phyloP scores from a whole-genome alignment of 2,888 invertebrate genomes.

The Melanargia galathea region DNA sequence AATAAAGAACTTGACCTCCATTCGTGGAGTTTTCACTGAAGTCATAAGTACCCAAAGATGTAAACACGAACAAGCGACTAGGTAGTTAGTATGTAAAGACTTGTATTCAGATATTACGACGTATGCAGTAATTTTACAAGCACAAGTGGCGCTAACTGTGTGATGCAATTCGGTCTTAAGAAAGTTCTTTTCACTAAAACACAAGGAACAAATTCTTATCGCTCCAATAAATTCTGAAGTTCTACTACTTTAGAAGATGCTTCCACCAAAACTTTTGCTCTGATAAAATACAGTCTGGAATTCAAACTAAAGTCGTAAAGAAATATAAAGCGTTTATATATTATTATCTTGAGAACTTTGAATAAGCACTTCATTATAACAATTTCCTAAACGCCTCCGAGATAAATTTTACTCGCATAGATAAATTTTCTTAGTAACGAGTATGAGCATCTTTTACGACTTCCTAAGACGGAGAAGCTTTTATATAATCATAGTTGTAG shows the following conservation, averaged over 20 bases:
- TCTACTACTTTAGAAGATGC: slow-evolving; percentile 16
- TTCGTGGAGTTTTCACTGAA: neutral
- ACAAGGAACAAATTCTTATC: slow-evolving; percentile 22
- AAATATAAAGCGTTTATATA: slow-evolving; percentile 17
- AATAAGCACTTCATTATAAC: slow-evolving; percentile 13
- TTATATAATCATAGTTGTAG: neutral
- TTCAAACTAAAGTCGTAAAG: slow-evolving; percentile 25
- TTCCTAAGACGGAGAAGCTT: neutral
- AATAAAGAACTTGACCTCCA: too few relatives aligned
- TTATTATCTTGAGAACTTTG: slow-evolving; percentile 19
- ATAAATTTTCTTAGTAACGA: slow-evolving; percentile 2
- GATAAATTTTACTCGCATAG: neutral
- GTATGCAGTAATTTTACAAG: neutral
- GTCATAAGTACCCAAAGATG: neutral
- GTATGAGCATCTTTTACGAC: neutral
- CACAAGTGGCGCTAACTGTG: neutral
- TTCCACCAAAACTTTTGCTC: slow-evolving; percentile 13
- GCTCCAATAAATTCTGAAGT: slow-evolving; percentile 32
- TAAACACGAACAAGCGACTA: neutral
- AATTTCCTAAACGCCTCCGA: slow-evolving; percentile 1
- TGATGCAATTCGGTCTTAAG: neutral
- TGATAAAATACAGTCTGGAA: slow-evolving; percentile 23
- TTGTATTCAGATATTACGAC: neutral
- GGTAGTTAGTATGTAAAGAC: slow-evolving; percentile 4
- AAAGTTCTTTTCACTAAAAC: slow-evolving; percentile 10